phyloP scores from a whole-genome alignment of 2,113 vertebrate genomes.

The Trematocara unimaculatum region DNA sequence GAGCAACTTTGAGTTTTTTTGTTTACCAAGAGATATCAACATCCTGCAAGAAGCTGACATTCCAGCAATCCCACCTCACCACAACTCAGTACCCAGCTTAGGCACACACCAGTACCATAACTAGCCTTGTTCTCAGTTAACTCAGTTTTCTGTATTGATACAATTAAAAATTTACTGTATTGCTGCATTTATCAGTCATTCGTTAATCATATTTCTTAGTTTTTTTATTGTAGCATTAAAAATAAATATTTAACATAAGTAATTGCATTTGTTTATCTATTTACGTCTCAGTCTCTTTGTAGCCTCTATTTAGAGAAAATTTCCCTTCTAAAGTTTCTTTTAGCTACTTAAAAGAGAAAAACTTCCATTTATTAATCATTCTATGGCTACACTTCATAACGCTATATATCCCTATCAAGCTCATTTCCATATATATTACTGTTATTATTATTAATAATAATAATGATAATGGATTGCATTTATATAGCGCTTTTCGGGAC shows the following conservation, averaged over 20 bases:
- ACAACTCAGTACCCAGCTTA: background rate
- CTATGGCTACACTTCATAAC: background rate
- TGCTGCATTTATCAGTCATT: background rate
- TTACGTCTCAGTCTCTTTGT: background rate
- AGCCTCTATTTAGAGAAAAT: background rate
- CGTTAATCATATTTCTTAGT: background rate
- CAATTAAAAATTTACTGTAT: background rate
- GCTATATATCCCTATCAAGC: background rate
- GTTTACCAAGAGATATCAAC: background rate
- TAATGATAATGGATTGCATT: no score
- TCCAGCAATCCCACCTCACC: background rate
- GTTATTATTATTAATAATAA: background rate
- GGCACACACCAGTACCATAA: background rate
- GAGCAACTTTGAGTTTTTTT: background rate
- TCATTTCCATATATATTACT: background rate
- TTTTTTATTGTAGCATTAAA: background rate
- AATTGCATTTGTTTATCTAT: background rate
- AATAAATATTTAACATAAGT: background rate
- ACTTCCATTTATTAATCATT: background rate
- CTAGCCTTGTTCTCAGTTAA: background rate
- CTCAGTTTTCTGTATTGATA: background rate
- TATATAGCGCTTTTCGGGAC: no score
- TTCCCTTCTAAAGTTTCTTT: background rate
- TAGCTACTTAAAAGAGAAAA: background rate
- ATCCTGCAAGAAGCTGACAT: background rate